Evolutionary conservation across 2,888 invertebrate genomes (phyloP).

Genomic region (Drosophila demipolita): DNA sequence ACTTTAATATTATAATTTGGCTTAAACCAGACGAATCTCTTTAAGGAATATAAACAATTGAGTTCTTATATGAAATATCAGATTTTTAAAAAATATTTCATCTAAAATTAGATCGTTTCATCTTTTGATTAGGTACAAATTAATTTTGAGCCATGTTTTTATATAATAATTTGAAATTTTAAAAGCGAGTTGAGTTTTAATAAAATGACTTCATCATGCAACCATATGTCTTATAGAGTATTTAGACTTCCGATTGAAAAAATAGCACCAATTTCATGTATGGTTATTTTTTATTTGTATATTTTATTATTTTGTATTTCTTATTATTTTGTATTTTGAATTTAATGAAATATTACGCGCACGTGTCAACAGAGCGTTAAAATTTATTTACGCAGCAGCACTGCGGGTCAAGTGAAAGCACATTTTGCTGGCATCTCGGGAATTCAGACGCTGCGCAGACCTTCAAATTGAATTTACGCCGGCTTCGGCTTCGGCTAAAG

Average conservation of each 20-base stretch:
- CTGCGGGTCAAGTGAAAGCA: slow-evolving; percentile 84
- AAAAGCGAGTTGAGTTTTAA: neutral
- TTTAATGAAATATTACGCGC: slow-evolving; percentile 80
- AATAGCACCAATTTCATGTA: slow-evolving; percentile 4
- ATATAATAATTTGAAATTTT: neutral
- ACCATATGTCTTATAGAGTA: slow-evolving; percentile 16
- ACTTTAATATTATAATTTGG: neutral
- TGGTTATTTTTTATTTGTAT: slow-evolving; percentile 27
- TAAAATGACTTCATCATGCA: neutral
- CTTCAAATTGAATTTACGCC: slow-evolving; percentile 79
- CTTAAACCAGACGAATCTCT: neutral
- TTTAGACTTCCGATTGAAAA: neutral
- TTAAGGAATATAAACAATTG: neutral
- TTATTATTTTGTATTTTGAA: slow-evolving; percentile 43
- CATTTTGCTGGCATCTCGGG: slow-evolving; percentile 71
- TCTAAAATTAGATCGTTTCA: neutral
- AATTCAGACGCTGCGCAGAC: slow-evolving; percentile 58
- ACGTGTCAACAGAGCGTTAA: slow-evolving; percentile 77
- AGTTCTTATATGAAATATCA: neutral
- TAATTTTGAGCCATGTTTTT: neutral
- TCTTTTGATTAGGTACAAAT: neutral
- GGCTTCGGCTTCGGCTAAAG: slow-evolving; percentile 19
- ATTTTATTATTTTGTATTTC: slow-evolving; percentile 22
- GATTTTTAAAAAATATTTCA: neutral
- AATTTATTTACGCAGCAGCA: slow-evolving; percentile 83